A percentile compares a stretch with the other conserved stretches of the same genome.
These are phyloP conservation scores for Cotesia congregata DNA, from an alignment of 2,888 invertebrate species.

Conservation along the genomic window DNA sequence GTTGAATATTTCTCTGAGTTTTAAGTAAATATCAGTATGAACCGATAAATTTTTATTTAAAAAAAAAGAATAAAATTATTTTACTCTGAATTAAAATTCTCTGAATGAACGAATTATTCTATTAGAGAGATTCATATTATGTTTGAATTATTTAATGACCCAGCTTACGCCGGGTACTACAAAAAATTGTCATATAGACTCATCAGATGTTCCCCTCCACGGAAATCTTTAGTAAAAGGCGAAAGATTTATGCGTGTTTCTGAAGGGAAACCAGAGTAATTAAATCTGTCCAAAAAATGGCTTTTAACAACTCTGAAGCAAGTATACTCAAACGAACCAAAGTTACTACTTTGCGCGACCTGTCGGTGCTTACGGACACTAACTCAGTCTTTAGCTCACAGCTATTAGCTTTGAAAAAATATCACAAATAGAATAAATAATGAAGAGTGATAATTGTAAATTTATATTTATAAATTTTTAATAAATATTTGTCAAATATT, in stretches of 20 bases:
- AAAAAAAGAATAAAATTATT: too few species aligned
- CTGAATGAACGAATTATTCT: too few species aligned
- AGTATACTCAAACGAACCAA: background rate
- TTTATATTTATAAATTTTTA: too few species aligned
- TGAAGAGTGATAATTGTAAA: too few species aligned
- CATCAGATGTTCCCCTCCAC: conserved; percentile 67
- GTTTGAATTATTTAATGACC: conserved; percentile 30
- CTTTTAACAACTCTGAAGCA: background rate
- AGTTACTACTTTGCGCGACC: background rate
- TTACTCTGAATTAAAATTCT: too few species aligned
- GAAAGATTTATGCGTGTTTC: conserved; percentile 70
- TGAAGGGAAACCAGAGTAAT: conserved; percentile 44
- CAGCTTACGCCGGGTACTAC: conserved; percentile 36
- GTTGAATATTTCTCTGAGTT: too few species aligned
- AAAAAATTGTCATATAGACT: conserved; percentile 52
- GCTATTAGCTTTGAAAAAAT: background rate
- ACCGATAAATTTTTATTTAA: too few species aligned
- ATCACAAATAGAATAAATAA: too few species aligned
- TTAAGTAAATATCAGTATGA: too few species aligned
- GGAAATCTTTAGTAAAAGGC: conserved; percentile 72
- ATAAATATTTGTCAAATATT: too few species aligned
- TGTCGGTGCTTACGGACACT: background rate
- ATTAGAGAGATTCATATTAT: background rate
- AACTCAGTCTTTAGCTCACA: background rate
- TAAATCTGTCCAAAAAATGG: background rate